Base-by-base conservation (phyloP, 2,797 vertebrate species). In the Ptychobarbus kaznakovi region DNA sequence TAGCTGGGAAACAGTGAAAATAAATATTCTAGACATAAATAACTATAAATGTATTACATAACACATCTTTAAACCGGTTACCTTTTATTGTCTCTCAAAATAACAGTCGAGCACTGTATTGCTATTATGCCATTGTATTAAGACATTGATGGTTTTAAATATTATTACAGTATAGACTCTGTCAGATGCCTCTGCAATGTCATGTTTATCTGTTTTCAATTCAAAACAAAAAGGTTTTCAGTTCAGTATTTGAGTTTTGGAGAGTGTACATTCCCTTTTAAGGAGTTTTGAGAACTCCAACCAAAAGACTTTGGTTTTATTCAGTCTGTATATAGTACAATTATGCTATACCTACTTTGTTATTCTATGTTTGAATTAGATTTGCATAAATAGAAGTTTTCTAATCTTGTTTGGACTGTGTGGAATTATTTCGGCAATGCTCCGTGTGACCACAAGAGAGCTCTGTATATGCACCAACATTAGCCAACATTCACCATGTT, bases 281-380 rank as follows among this genome's bases (percentile, higher is more conserved):
- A 88, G 76, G 83, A 83, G 69, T 80, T 81, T 87, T 86, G 80
- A 82, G 81, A 83, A 74, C 76, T 86, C 86, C 86, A 87, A 82
- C 63, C 87, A 85, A 72, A 87, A 81, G 28, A 53, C 56, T 82
- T 86, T 86, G 82, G 80, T 87, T 82, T 86, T 90, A 87, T 87
- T 81, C 35, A 78, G 42, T 77, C 79, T 88, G 63, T 87, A 77
- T 56, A 61, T 61, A 74, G 68, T 88, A 84, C 82, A 84, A 56
- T 69, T 77, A 68, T 16, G 65, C 32, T 68, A n/a, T 81, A 35
- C 61, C 5, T 70, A 72, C 56, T 79, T 76, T 86, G 65, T 49
- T 46, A 56, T 38, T 85, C 18, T 5, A 18, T 82, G 65, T 87
- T 70, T 42, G 53, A 81, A 6, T 46, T 76, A 81, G 65, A 65